phyloP scores from a whole-genome alignment of 2,797 vertebrate species.

The Catharus ustulatus region DNA sequence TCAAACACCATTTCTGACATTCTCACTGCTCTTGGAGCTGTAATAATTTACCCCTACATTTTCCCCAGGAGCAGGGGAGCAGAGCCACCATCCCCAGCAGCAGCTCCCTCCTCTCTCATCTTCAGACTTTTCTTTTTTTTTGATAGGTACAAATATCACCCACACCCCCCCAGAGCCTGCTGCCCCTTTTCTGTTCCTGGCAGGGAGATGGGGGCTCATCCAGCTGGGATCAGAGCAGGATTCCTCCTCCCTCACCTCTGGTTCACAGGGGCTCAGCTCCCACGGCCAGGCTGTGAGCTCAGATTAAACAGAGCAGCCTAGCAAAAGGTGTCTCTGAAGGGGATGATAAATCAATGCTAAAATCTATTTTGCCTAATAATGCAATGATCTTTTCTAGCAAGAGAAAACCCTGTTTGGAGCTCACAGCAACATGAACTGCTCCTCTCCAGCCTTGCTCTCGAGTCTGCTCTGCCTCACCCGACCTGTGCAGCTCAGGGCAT shows the following conservation, averaged over 20 bases:
- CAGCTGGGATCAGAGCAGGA: background rate
- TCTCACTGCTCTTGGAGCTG: background rate
- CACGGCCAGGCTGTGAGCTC: background rate
- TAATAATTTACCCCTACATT: conserved; percentile 36
- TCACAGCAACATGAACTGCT: fast-evolving
- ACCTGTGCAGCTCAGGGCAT: background rate
- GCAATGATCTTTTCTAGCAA: background rate
- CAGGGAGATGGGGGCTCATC: background rate
- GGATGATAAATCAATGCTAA: background rate
- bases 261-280: background rate
- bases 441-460: background rate
- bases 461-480: background rate
- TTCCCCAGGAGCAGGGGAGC: conserved; percentile 1
- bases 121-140: background rate
- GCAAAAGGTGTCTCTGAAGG: background rate
- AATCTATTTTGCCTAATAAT: background rate
- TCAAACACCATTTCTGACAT: conserved; percentile 60
- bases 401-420: background rate
- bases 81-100: background rate
- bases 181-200: background rate
- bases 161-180: background rate
- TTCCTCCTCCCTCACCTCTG: background rate
- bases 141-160: background rate
- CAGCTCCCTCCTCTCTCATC: background rate
- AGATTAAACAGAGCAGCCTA: fast-evolving